Evolutionary conservation across 1,140 invertebrate species (phyloP), one percentile per base, ranked within the genome.

Genomic region (Drosophila ogumai): DNA sequence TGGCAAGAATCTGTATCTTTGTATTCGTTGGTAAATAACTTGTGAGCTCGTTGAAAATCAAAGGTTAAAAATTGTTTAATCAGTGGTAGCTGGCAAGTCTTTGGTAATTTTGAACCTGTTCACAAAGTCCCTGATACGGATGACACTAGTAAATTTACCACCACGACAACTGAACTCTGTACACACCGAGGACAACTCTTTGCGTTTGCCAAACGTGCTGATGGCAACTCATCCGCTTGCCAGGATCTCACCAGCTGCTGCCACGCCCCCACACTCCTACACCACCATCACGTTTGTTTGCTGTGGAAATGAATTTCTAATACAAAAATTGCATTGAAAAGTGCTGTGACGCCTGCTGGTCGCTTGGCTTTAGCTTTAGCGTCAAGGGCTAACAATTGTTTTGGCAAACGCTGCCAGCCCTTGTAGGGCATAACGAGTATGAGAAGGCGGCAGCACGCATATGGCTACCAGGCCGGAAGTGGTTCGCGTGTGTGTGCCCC

Each of bases 291-390:
- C 52, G n/a, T 32, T 54, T 79, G 50, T 61, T 73, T 82, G 82
- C 60, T 66, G 73, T 67, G 66, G 78, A 88, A 88, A 88, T 90
- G 84, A 88, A 90, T 88, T 90, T 84, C 80, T 90, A 88, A 88
- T 90, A 90, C 84, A 90, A 84, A 90, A 88, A 88, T 88, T 81
- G 85, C 85, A 81, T 72, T 90, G 85, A 75, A 79, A 86, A 85
- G 78, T 63, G 47, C 69, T 63, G 66, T 44, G 66, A 57, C 65
- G 65, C 75, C 56, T 78, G 49, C 64, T 61, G 55, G 64, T 63
- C 67, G 54, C 49, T 52, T 59, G 44, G 56, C 19, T 55, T 65
- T 28, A 41, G 61, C 68, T 74, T 79, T 54, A 59, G 76, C 64
- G 63, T 57, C 58, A 74, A 75, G 66, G 59, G 82, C 54, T 81